These are phyloP conservation scores for Vimba vimba DNA, from an alignment of 2,113 vertebrate species.

Conservation along the genomic window DNA sequence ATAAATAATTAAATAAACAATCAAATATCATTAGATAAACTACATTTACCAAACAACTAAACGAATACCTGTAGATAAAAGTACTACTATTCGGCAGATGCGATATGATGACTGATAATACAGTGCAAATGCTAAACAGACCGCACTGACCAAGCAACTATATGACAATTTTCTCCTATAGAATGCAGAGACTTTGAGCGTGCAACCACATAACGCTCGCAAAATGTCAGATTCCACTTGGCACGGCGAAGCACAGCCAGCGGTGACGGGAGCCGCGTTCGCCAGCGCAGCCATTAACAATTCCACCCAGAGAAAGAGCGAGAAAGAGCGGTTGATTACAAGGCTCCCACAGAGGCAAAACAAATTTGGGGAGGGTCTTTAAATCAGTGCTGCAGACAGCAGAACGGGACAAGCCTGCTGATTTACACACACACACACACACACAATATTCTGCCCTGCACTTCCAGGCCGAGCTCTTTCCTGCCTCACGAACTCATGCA, in stretches of 20 bases:
- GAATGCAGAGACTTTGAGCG: background rate
- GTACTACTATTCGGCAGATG: background rate
- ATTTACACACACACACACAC: conserved; percentile 48
- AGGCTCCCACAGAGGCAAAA: conserved; percentile 50
- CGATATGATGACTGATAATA: background rate
- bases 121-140: background rate
- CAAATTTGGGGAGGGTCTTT: conserved; percentile 42
- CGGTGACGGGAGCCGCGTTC: background rate
- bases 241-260: background rate
- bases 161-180: background rate
- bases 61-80: background rate
- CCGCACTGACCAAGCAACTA: background rate
- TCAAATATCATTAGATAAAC: background rate
- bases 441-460: conserved; percentile 12
- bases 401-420: conserved; percentile 43
- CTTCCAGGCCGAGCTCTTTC: conserved; percentile 28
- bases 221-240: conserved; percentile 29
- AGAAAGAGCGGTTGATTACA: conserved; percentile 35
- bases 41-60: background rate
- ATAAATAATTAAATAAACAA: no score
- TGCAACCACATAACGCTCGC: no score
- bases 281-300: conserved; percentile 46
- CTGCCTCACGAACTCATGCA: conserved; percentile 44
- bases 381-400: conserved; percentile 56
- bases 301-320: conserved; percentile 9